These are phyloP conservation scores for Myripristis jacobus DNA, from an alignment of 2,797 vertebrate species.

Conservation along the genomic window DNA sequence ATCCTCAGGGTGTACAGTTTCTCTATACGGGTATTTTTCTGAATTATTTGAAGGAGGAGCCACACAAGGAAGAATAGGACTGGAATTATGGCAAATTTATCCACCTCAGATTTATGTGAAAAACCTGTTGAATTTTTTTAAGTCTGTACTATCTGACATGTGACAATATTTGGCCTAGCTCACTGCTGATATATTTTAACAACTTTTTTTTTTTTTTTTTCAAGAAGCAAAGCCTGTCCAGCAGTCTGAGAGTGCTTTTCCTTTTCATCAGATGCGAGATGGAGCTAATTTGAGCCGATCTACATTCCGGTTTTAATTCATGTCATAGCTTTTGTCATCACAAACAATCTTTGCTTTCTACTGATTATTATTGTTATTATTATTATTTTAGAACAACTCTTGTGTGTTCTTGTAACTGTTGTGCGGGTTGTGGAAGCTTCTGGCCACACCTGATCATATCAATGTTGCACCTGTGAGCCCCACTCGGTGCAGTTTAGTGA, in stretches of 20 bases:
- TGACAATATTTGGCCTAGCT: conserved; percentile 17
- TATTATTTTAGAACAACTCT: background rate
- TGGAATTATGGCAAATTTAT: conserved; percentile 62
- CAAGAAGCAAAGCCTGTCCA: background rate
- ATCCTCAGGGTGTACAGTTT: conserved; percentile 86
- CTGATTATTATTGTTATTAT: too few relatives aligned
- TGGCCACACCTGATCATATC: conserved; percentile 10
- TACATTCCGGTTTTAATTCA: conserved; percentile 54
- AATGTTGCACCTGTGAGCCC: conserved; percentile 19
- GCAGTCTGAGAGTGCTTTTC: background rate
- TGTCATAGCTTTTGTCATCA: conserved; percentile 12
- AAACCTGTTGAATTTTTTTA: conserved; percentile 12
- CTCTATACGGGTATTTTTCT: conserved; percentile 87
- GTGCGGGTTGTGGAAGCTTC: conserved; percentile 16
- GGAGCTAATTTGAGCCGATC: conserved; percentile 27
- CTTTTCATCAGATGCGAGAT: conserved; percentile 17
- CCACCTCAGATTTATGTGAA: conserved; percentile 57
- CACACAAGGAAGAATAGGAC: conserved; percentile 43
- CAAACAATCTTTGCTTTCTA: conserved; percentile 15
- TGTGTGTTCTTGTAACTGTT: conserved; percentile 18
- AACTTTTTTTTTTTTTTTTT: too few relatives aligned
- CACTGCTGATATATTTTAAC: conserved; percentile 14
- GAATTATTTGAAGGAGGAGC: conserved; percentile 68
- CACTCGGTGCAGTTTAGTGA: conserved; percentile 38
- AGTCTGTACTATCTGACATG: conserved; percentile 18